Evolutionary conservation across 2,113 vertebrate genomes (phyloP).

Genomic region (Leptobrachium leishanense): DNA sequence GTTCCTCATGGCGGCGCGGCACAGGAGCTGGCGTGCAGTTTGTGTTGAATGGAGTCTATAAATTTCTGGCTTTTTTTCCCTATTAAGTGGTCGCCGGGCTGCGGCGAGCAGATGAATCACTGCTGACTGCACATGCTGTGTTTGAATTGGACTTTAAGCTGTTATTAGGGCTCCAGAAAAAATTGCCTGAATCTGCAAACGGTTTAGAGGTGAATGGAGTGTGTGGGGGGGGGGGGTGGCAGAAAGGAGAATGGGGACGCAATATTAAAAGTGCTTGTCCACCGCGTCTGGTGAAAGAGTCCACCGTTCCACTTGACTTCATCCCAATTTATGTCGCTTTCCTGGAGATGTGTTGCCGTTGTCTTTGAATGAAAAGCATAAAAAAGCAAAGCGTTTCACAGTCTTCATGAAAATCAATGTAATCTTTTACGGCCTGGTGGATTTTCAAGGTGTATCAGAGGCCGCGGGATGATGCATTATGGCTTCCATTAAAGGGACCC

Average conservation of each 20-base stretch:
- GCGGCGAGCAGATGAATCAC: slow-evolving; percentile 4
- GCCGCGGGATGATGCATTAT: not conserved
- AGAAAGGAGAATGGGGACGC: not conserved
- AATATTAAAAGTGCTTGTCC: not conserved
- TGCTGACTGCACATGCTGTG: not conserved
- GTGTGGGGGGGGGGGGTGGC: not conserved
- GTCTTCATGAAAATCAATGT: slow-evolving; percentile 1
- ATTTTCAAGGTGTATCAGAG: not conserved
- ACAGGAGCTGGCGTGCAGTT: too few species aligned
- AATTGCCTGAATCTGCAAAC: slow-evolving; percentile 10
- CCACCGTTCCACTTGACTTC: not conserved
- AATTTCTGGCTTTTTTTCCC: slow-evolving; percentile 1
- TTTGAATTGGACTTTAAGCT: not conserved
- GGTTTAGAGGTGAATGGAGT: not conserved
- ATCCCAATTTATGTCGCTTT: slow-evolving; percentile 8
- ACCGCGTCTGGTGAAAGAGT: not conserved
- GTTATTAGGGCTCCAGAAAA: not conserved
- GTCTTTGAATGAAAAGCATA: too few species aligned
- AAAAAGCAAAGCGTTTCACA: not conserved
- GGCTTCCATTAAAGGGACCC: too few species aligned
- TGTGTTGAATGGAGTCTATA: not conserved
- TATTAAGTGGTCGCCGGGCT: slow-evolving; percentile 1
- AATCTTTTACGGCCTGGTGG: not conserved
- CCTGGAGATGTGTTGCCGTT: not conserved
- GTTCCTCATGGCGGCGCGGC: not conserved